A percentile compares a stretch with the other conserved stretches of the same genome.
Evolutionary conservation across 2,888 invertebrate species (phyloP).

Genomic region (Disparrhopalites patrizii): DNA sequence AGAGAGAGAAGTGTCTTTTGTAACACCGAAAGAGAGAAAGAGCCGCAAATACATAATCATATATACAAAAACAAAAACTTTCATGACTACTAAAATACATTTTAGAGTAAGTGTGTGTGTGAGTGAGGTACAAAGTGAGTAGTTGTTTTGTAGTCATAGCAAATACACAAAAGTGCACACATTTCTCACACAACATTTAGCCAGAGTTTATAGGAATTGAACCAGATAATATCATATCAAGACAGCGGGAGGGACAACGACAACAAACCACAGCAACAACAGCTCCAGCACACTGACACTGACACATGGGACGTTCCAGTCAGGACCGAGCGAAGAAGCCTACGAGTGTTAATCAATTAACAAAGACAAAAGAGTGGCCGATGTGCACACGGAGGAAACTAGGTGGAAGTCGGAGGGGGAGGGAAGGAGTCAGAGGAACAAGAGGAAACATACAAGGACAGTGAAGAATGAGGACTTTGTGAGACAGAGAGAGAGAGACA

Average conservation of each 20-base stretch:
- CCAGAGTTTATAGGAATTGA: not conserved
- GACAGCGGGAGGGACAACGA: too few species aligned
- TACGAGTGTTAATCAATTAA: slow-evolving; percentile 26
- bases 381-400: not conserved
- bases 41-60: slow-evolving; percentile 5
- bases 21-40: too few species aligned
- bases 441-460: not conserved
- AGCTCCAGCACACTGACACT: too few species aligned
- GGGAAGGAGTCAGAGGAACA: not conserved
- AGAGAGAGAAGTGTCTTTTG: too few species aligned
- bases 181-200: not conserved
- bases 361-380: slow-evolving; percentile 6
- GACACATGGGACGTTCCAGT: slow-evolving; percentile 2
- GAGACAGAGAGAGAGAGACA: not conserved
- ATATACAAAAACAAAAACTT: slow-evolving; percentile 17
- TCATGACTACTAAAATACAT: too few species aligned
- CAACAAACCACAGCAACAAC: too few species aligned
- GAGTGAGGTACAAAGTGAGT: too few species aligned
- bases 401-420: not conserved
- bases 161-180: not conserved
- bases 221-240: not conserved
- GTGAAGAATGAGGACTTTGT: not conserved
- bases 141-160: too few species aligned
- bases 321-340: not conserved
- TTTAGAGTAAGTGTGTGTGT: too few species aligned